Evolutionary conservation across 2,888 invertebrate species (phyloP), one percentile per base, ranked within the genome.

Genomic region (Dolomedes plantarius): DNA sequence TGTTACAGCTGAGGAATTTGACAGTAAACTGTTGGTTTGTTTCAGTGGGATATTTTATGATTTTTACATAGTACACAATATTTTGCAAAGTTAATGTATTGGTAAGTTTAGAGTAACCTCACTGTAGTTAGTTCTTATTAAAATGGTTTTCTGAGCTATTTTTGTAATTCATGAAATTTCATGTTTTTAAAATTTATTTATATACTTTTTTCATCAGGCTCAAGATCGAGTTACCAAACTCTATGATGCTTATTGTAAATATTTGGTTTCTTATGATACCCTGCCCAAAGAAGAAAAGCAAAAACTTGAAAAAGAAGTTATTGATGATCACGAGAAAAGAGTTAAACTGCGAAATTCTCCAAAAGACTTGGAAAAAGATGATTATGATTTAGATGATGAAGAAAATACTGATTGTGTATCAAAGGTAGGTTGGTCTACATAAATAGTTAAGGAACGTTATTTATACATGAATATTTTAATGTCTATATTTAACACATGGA

Each of bases 161-260:
- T n/a, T n/a, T n/a, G n/a, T n/a, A n/a, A n/a, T n/a, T n/a, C n/a
- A n/a, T n/a, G n/a, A n/a, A n/a, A n/a, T n/a, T 36, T 36, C 36
- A 36, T 36, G 36, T 9, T 36, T 5, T 5, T 36, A 7, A 36
- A 36, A 7, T 36, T 46, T 2, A 46, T 23, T 56, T 23, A 23
- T 23, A 6, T 56, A 23, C 56, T 5, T 23, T 56, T 23, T 50
- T 69, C 16, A 39, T n/a, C 62, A 89, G 89, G 90, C 95, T 0
- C 95, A 95, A 90, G 95, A 96, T 90, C 94, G 96, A 67, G 94
- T 95, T 0, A 94, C 95, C 1, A 96, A 96, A 90, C 92, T 98
- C 7, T 97, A 98, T 90, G 95, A 95, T 89, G 95, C 97, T 62
- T 98, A 98, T 91, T 95, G 97, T 91, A 97, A 96, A 93, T 97